Evolutionary conservation across 2,888 invertebrate genomes (phyloP), one percentile per base, ranked within the genome.

Genomic region (Yponomeuta malinellus): DNA sequence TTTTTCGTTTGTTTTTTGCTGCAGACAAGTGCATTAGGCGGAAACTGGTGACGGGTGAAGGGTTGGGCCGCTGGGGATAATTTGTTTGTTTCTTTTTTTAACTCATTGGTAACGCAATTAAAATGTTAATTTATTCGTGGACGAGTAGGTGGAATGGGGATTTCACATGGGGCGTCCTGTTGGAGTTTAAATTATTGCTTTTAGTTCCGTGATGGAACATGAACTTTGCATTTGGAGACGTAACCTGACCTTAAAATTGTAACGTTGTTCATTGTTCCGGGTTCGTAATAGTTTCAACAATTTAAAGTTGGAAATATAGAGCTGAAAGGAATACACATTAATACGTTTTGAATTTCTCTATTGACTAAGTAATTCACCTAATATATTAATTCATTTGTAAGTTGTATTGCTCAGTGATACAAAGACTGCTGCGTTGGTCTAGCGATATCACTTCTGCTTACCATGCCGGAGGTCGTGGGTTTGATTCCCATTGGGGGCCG

Each of bases 11-110:
- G 52, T 71, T 72, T 72, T 72, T 72, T 69, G 67, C 64, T n/a
- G 69, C 63, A 67, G 71, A 70, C 72, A 71, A 72, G 71, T 69
- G 69, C 70, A 71, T 72, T 63, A 70, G 64, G 52, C 73, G 74
- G 73, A 74, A 74, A 74, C 72, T 52, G 64, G 71, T 67, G 72
- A 71, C 71, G 59, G 33, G 71, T 37, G 66, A 73, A 73, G 73
- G 73, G 71, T 73, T 71, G 69, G 68, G 15, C 63, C 63, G n/a
- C 48, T 10, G 12, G 52, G 52, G 63, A 63, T 63, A 12, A 63
- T 63, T 71, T 68, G 48, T 68, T 68, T 68, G 59, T 63, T 68
- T 59, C 15, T 12, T 59, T 59, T 59, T 68, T 52, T 52, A 67
- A 10, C 10, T 67, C 33, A 67, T 64, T 64, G 23, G 64, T 64